phyloP scores from a whole-genome alignment of 1,140 invertebrate genomes.

The Eubasilissa regina region DNA sequence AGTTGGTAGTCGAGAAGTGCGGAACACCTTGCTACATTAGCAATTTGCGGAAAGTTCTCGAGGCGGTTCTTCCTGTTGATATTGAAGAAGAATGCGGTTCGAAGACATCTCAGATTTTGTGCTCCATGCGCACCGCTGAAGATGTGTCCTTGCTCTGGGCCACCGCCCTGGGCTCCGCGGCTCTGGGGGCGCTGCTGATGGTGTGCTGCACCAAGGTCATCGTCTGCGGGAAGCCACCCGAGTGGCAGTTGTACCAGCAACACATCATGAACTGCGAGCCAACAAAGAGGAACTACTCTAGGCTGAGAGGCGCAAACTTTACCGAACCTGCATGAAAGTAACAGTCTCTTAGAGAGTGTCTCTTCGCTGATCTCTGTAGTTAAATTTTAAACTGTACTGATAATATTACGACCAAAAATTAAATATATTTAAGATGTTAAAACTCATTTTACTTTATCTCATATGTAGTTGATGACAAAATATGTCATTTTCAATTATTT shows the following conservation, averaged over 20 bases:
- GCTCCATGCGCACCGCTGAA: not conserved
- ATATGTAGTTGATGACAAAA: too few species aligned
- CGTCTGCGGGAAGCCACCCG: not conserved
- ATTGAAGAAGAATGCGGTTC: conserved; percentile 41
- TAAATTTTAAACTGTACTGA: too few species aligned
- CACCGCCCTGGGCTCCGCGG: conserved; percentile 22
- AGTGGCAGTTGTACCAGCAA: conserved; percentile 13
- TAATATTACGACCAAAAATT: too few species aligned
- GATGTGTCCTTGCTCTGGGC: conserved; percentile 24
- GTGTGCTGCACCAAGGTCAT: conserved; percentile 24
- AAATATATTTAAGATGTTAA: too few species aligned
- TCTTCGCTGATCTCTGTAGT: too few species aligned
- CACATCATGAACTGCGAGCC: conserved; percentile 19
- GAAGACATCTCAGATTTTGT: not conserved
- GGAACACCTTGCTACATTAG: conserved; percentile 38
- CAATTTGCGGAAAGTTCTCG: conserved; percentile 23
- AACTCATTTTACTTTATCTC: too few species aligned
- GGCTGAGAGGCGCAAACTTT: not conserved
- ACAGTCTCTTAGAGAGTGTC: too few species aligned
- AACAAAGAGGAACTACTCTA: not conserved
- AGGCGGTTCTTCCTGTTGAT: conserved; percentile 38
- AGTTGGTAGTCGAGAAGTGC: conserved; percentile 31
- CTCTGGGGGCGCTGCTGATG: conserved; percentile 38
- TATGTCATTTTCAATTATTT: too few species aligned
- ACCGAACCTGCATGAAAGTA: too few species aligned